Base-by-base conservation (phyloP, 2,113 vertebrate genomes). In the Alligator sinensis region DNA sequence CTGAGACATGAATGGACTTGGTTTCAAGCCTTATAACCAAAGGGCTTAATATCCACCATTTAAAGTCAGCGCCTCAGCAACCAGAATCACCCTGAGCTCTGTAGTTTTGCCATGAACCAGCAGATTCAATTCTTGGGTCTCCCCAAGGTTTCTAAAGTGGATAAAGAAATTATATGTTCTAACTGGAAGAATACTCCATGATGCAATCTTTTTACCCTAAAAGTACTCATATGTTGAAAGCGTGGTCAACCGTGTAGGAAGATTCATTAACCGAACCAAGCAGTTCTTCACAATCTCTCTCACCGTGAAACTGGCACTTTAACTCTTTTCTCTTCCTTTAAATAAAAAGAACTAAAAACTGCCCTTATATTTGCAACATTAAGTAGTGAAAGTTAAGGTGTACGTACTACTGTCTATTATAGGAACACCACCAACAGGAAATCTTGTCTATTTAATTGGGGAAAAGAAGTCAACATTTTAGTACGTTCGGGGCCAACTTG, bases 21-120 rank as follows among this genome's bases (percentile, higher is more conserved):
- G 59, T 80, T 95, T 90, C 60, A 86, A 94, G 90, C 64, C 83
- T 77, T 94, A 58, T 77, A 96, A 94, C 75, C 76, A 91, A 97
- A 89, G 75, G 64, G 47, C 78, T 96, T 88, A 47, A 93, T 59
- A 95, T 24, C 63, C 88, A 64, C 91, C 83, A 84, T 24, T 11
- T 87, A 64, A 92, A 94, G 86, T 74, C 87, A 80, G 63, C 74
- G 95, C 68, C 79, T 89, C 13, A 24, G 38, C 68, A 93, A 83
- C 24, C 72, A 81, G 58, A 94, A 86, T 54, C 88, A 63, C 83
- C 87, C 16, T 59, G 61, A 80, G 70, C 74, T 82, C 77, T 78
- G 2, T 85, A 62, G 66, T 14, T 84, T 30, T 78, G 57, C 14
- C 34, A 90, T 4, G 30, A 90, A 80, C 64, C 80, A 82, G 21